These are phyloP conservation scores for Poecile montanus DNA, from an alignment of 2,797 vertebrate species.

Conservation along the genomic window DNA sequence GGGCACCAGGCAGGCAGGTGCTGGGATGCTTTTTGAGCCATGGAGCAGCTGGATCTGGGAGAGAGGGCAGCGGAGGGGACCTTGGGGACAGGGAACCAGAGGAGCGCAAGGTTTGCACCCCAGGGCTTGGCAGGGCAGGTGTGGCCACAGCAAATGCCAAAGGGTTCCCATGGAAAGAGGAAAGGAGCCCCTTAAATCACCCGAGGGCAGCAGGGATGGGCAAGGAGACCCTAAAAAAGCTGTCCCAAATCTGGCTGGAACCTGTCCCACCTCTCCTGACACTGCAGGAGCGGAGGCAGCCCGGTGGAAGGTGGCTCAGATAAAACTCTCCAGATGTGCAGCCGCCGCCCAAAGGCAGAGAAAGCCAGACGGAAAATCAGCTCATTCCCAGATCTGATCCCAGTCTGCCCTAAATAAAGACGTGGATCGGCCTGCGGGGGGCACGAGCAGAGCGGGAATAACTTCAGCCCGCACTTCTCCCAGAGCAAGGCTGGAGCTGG, in stretches of 20 bases:
- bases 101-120: not conserved
- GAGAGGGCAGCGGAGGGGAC: not conserved
- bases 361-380: not conserved
- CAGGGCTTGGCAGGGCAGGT: not conserved
- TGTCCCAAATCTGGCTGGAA: accelerated
- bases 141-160: accelerated
- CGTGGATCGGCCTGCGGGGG: not conserved
- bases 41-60: not conserved
- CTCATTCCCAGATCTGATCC: not conserved
- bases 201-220: no score
- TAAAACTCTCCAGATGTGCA: not conserved
- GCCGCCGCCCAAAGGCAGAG: not conserved
- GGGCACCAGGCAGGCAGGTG: constrained; percentile 29
- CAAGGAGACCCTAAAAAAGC: not conserved
- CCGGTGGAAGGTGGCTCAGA: not conserved
- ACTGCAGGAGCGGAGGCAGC: not conserved
- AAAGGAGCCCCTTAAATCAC: not conserved
- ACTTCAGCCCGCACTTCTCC: accelerated
- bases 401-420: not conserved
- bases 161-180: not conserved
- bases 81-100: not conserved
- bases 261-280: not conserved
- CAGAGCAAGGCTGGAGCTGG: not conserved
- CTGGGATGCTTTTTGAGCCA: not conserved
- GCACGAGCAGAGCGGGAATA: not conserved